These are phyloP conservation scores for Rhegmatorhina hoffmannsi DNA, from an alignment of 2,113 vertebrate species.

Conservation along the genomic window DNA sequence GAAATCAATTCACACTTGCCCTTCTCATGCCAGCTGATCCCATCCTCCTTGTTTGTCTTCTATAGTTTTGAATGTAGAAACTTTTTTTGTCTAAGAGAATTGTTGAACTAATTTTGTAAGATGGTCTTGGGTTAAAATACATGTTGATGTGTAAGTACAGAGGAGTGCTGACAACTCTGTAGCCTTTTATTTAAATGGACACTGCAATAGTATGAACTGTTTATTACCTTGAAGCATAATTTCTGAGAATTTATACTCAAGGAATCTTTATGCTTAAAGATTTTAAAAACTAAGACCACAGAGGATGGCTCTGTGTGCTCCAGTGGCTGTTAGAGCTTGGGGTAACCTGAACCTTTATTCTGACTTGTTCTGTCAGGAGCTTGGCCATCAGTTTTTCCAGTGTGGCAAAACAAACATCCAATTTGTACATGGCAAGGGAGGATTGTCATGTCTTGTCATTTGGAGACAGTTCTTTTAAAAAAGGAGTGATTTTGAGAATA, in stretches of 20 bases:
- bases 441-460: neutral
- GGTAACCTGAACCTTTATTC: neutral
- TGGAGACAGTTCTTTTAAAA: neutral
- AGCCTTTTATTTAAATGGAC: constrained; percentile 13
- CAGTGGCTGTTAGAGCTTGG: neutral
- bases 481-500: neutral
- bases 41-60: constrained; percentile 21
- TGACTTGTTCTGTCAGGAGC: neutral
- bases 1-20: constrained; percentile 15
- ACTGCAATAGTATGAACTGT: neutral
- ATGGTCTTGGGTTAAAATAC: neutral
- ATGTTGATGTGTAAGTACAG: neutral
- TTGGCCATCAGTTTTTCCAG: neutral
- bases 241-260: neutral
- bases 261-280: neutral
- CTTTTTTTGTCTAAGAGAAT: neutral
- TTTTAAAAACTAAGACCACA: neutral
- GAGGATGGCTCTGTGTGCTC: neutral
- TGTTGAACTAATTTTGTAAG: neutral
- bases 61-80: constrained; percentile 17
- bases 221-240: constrained; percentile 6
- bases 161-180: neutral
- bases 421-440: neutral
- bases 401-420: neutral
- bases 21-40: neutral